Evolutionary conservation across 2,113 vertebrate genomes (phyloP), one percentile per base, ranked within the genome.

Genomic region (Anoura caudifer): DNA sequence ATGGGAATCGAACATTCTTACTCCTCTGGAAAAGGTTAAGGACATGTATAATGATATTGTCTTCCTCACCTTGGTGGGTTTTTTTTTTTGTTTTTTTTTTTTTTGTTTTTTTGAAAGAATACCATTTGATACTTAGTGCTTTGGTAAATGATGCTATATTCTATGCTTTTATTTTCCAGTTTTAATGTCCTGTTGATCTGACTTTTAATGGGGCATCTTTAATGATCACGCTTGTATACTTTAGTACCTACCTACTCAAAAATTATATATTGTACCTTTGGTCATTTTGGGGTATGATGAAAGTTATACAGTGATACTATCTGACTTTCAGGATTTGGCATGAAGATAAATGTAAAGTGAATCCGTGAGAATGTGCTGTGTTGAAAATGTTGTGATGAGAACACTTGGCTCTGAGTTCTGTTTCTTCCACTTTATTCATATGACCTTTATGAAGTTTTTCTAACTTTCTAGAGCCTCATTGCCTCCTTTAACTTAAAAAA

Each of bases 1-100:
- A 31, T 87, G 70, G 38, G 20, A 63, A 69, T 28, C 65, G 50
- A 95, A 47, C 7, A 36, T 65, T 67, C 20, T 85, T 93, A 7
- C 38, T 95, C 19, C 92, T 76, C 76, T 87, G 38, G 20, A 87
- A 93, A 94, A 95, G 17, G 41, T 89, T 50, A 83, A 7, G 33
- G 69, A 38, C 54, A 9, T 77, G 3, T 76, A 1, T 45, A 81
- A 36, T 88, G 12, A 20, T 56, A 47, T 83, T 95, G 88, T 77
- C 24, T 84, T 96, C 31, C 31, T 95, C 9, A 36, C 65, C 11
- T 86, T n/a, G n/a, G n/a, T n/a, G n/a, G n/a, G n/a, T n/a, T n/a
- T n/a, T n/a, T n/a, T n/a, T n/a, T n/a, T n/a, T n/a, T n/a, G n/a
- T n/a, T n/a, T n/a, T n/a, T n/a, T n/a, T n/a, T n/a, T n/a, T n/a